These are phyloP conservation scores for Scolanthus callimorphus DNA, from an alignment of 92 coral and sea anemone genomes.

Conservation along the genomic window DNA sequence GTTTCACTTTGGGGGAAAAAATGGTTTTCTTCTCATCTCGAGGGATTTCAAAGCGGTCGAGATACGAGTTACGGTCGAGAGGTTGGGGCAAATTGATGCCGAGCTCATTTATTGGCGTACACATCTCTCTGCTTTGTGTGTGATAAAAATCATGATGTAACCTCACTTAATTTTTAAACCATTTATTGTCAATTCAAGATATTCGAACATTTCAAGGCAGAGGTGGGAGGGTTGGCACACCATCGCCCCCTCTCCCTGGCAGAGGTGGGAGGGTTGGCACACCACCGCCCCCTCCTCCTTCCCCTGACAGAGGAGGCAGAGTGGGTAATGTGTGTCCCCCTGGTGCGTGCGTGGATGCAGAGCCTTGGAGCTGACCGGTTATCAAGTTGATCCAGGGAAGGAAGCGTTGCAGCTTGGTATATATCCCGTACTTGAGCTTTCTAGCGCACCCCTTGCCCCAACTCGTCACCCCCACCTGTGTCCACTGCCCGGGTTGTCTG, in stretches of 20 bases:
- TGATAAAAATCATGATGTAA: too few relatives aligned
- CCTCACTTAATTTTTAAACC: too few relatives aligned
- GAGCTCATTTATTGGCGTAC: too few relatives aligned
- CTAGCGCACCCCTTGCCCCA: slow-evolving; percentile 81
- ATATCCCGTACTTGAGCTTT: slow-evolving; percentile 73
- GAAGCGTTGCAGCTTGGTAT: slow-evolving; percentile 51
- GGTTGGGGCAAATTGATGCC: too few relatives aligned
- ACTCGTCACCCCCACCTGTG: slow-evolving; percentile 66
- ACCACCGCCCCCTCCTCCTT: slow-evolving; percentile 16
- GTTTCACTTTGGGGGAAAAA: too few relatives aligned
- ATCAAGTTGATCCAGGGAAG: slow-evolving; percentile 61
- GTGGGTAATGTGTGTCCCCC: not conserved
- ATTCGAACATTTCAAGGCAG: too few relatives aligned
- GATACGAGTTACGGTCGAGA: too few relatives aligned
- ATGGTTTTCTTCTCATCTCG: too few relatives aligned
- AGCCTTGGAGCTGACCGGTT: slow-evolving; percentile 29
- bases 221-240: too few relatives aligned
- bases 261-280: slow-evolving; percentile 18
- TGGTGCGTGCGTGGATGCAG: slow-evolving; percentile 6
- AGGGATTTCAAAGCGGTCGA: too few relatives aligned
- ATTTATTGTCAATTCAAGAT: too few relatives aligned
- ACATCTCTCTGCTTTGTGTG: too few relatives aligned
- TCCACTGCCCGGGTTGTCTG: slow-evolving; percentile 77
- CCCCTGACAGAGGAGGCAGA: slow-evolving; percentile 31
- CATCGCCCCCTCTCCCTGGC: slow-evolving; percentile 3